Evolutionary conservation across 2,797 vertebrate species (phyloP).

Genomic region (Eupleurogrammus muticus): DNA sequence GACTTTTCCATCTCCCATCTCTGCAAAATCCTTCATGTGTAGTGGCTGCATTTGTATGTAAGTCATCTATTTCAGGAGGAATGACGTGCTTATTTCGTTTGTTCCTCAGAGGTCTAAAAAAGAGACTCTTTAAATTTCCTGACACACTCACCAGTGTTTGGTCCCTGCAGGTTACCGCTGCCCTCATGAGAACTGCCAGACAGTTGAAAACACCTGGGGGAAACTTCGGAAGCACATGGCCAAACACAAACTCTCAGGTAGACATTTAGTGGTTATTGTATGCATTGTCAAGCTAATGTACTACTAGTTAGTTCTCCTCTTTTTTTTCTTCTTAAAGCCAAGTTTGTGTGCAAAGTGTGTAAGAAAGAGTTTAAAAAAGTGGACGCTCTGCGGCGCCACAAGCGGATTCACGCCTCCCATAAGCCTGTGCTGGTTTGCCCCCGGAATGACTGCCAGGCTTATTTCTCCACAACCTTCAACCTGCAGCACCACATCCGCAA

Average conservation of each 20-base stretch:
- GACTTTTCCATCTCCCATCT: constrained; percentile 8
- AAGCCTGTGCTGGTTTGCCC: constrained; percentile 83
- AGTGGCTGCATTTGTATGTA: neutral
- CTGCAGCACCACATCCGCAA: constrained; percentile 88
- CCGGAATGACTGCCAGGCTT: constrained; percentile 78
- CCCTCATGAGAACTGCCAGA: constrained; percentile 68
- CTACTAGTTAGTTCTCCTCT: neutral
- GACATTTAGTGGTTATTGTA: neutral
- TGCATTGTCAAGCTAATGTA: rapidly evolving
- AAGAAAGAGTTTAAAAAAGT: constrained; percentile 78
- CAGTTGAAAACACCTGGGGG: constrained; percentile 77
- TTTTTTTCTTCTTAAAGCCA: constrained; percentile 46
- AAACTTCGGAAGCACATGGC: constrained; percentile 78
- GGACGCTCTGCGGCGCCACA: constrained; percentile 78
- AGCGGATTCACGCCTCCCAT: constrained; percentile 75
- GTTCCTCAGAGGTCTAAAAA: neutral
- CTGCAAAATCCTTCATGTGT: constrained; percentile 30
- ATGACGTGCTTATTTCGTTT: neutral
- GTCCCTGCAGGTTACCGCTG: constrained; percentile 84
- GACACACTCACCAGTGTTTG: constrained; percentile 4
- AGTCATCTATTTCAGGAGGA: neutral
- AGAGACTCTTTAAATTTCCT: neutral
- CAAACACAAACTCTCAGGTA: constrained; percentile 85
- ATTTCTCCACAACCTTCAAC: constrained; percentile 88
- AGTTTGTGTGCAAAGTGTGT: constrained; percentile 74